Conservation (phyloP, 2,888 invertebrate genomes). For the Drosophila basisetae region DNA sequence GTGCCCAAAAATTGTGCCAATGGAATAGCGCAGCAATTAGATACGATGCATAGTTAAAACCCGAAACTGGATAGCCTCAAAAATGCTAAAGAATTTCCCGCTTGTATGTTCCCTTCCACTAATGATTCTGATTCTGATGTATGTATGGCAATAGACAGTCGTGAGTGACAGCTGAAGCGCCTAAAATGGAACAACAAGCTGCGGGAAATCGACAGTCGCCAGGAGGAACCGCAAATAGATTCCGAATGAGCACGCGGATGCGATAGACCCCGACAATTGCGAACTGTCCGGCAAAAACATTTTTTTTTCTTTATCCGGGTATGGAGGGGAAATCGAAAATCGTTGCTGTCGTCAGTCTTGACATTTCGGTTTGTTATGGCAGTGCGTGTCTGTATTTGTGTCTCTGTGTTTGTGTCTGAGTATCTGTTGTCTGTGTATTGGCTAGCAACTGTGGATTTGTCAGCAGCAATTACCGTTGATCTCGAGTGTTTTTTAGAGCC, state of each 20-base stretch:
- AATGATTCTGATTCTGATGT: constrained; percentile 77
- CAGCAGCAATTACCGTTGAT: constrained; percentile 77
- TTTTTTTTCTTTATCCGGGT: background rate
- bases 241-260: constrained; percentile 53
- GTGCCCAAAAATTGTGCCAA: constrained; percentile 45
- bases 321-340: constrained; percentile 11
- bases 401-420: constrained; percentile 11
- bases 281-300: constrained; percentile 57
- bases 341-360: constrained; percentile 47
- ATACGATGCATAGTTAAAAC: constrained; percentile 8
- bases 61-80: constrained; percentile 39
- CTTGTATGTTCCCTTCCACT: constrained; percentile 45
- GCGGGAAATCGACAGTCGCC: background rate
- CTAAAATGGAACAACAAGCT: constrained; percentile 69
- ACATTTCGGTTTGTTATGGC: constrained; percentile 67
- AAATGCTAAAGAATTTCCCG: constrained; percentile 65
- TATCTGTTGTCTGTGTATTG: constrained; percentile 22
- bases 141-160: constrained; percentile 59
- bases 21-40: constrained; percentile 35
- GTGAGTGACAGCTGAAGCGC: constrained; percentile 87
- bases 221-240: constrained; percentile 86
- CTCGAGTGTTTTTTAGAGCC: constrained; percentile 72
- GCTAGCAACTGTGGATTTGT: constrained; percentile 63
- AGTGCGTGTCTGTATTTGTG: constrained; percentile 37
- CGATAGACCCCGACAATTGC: constrained; percentile 52